These are phyloP conservation scores for Podarcis siculus DNA, from an alignment of 2,797 vertebrate species.

Conservation along the genomic window DNA sequence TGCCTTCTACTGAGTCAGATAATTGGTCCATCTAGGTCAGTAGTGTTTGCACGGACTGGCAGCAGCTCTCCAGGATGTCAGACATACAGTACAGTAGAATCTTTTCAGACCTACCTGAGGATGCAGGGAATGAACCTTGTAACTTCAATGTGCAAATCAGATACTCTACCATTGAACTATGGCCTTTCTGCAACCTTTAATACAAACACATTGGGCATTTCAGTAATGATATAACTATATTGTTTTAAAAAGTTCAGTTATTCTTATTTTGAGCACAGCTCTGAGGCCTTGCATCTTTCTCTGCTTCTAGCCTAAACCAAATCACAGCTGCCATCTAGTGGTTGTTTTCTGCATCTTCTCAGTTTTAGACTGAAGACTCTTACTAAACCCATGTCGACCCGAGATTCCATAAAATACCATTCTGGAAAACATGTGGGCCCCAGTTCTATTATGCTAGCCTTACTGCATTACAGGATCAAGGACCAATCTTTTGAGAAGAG, in stretches of 20 bases:
- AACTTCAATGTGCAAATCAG: too few relatives aligned
- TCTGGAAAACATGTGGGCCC: not conserved
- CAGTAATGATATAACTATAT: too few relatives aligned
- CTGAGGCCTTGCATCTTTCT: not conserved
- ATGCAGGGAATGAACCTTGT: not conserved
- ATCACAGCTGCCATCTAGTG: not conserved
- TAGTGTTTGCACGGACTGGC: too few relatives aligned
- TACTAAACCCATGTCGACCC: not conserved
- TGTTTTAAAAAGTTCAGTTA: too few relatives aligned
- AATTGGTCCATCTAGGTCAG: too few relatives aligned
- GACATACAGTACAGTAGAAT: not conserved
- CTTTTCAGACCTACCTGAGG: not conserved
- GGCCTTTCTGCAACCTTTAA: not conserved
- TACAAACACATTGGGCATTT: not conserved
- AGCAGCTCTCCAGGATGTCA: too few relatives aligned
- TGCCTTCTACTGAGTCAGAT: not conserved
- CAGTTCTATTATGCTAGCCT: not conserved
- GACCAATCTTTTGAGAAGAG: not conserved
- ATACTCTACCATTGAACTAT: not conserved
- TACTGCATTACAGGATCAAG: not conserved
- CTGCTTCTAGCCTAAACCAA: not conserved
- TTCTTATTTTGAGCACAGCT: too few relatives aligned
- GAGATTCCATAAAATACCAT: not conserved
- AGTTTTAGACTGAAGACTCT: not conserved
- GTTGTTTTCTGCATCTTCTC: not conserved